phyloP scores from a whole-genome alignment of 2,888 invertebrate species.

The Apodemia zela region DNA sequence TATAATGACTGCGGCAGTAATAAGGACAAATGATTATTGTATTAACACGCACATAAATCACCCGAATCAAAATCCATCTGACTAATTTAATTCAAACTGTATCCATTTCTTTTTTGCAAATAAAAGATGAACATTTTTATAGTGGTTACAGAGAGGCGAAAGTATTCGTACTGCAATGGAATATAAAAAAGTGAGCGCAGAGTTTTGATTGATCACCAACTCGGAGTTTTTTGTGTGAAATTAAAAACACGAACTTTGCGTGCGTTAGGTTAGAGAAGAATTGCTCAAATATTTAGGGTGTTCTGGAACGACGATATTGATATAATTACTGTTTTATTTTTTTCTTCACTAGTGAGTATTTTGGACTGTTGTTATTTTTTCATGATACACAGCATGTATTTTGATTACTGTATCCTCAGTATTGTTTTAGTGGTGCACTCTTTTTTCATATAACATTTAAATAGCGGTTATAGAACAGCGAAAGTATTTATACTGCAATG shows the following conservation, averaged over 20 bases:
- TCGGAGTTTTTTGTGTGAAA: slow-evolving; percentile 75
- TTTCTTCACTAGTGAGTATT: not conserved
- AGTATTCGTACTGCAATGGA: slow-evolving; percentile 67
- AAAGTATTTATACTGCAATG: too few relatives aligned
- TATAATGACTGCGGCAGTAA: slow-evolving; percentile 4
- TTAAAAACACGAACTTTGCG: slow-evolving; percentile 74
- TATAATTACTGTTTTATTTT: slow-evolving; percentile 54
- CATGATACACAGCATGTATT: not conserved
- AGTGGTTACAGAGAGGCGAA: slow-evolving; percentile 71
- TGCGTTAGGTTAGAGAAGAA: slow-evolving; percentile 75
- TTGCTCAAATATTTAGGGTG: slow-evolving; percentile 63
- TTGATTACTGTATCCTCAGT: not conserved
- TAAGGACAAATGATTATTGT: slow-evolving; percentile 24
- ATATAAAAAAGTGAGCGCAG: slow-evolving; percentile 65
- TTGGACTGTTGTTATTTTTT: not conserved
- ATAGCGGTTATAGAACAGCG: too few relatives aligned
- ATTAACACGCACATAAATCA: slow-evolving; percentile 37
- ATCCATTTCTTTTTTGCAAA: slow-evolving; percentile 72
- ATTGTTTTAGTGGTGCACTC: too few relatives aligned
- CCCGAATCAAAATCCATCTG: slow-evolving; percentile 56
- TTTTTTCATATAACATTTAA: too few relatives aligned
- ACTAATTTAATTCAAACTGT: slow-evolving; percentile 69
- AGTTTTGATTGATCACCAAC: slow-evolving; percentile 79
- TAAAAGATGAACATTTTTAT: slow-evolving; percentile 68
- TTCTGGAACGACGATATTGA: slow-evolving; percentile 48